Evolutionary conservation across 2,797 vertebrate species (phyloP).

Genomic region (Crax fasciolata): DNA sequence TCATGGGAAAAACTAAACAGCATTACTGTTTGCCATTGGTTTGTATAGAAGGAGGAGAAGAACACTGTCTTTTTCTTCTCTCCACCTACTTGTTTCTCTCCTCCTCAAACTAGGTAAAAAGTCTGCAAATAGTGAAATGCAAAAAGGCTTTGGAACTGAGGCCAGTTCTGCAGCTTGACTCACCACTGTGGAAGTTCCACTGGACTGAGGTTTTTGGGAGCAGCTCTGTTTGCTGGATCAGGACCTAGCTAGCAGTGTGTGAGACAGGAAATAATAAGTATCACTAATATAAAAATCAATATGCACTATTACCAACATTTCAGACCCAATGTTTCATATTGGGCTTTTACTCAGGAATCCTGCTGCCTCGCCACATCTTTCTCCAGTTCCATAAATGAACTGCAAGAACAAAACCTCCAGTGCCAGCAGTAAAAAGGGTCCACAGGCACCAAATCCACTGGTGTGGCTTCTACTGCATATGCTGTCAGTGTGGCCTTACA

Average conservation of each 20-base stretch:
- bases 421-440: neutral
- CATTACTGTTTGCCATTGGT: neutral
- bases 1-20: neutral
- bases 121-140: neutral
- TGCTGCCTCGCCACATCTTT: neutral
- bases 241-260: neutral
- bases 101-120: neutral
- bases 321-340: neutral
- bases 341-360: neutral
- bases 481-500: neutral
- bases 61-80: neutral
- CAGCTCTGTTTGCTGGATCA: neutral
- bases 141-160: neutral
- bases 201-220: neutral
- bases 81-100: neutral
- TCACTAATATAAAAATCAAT: neutral
- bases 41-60: neutral
- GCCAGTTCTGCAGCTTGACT: neutral
- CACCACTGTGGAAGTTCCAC: neutral
- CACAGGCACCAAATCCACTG: neutral
- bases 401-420: neutral
- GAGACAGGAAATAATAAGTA: neutral
- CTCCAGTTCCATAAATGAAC: neutral
- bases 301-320: neutral
- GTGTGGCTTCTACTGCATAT: neutral